Base-by-base conservation (phyloP, 2,797 vertebrate genomes). In the Acrossocheilus wenchowensis region DNA sequence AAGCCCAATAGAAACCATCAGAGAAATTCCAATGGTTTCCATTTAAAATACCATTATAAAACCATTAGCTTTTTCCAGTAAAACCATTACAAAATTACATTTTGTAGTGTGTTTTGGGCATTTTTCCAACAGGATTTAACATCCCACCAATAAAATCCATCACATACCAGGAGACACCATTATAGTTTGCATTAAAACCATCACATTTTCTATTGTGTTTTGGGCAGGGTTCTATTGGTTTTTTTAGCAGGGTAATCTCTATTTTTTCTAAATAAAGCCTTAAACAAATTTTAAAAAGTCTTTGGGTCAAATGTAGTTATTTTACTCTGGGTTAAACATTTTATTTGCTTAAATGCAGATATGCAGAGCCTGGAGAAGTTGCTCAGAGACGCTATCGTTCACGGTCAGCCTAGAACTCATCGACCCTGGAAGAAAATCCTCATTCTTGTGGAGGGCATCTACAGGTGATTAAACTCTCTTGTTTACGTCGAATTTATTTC, bases 361-460 rank as follows among this genome's bases (percentile, higher is more conserved):
- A 90, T 90, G 88, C 91, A 90, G 79, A 95, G 90, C 86, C 93
- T 96, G 26, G 95, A 96, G 90, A 94, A 93, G 66, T 86, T 96
- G 83, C 91, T 96, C 88, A 93, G 92, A 89, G 95, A 96, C 6
- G 96, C 96, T 34, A 87, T 97, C 78, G 88, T 94, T 85, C 84
- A 90, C 21, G 87, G 91, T 9, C 91, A 91, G 68, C 90, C 88
- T 21, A 83, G 90, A 80, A 90, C 89, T 69, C 95, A 79, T 78
- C 93, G 96, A 90, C 95, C 96, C 36, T 97, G 97, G 97, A 97
- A 93, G 92, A 97, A 97, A 93, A 96, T 97, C 88, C 95, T 97
- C 86, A 97, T 97, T 86, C 84, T 97, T 0, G 96, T 97, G 50
- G 96, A 96, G 84, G 95, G 96, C 50, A 94, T 97, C 92, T 97